A percentile compares a stretch with the other conserved stretches of the same genome.
Conservation (phyloP, 2,797 vertebrate genomes). For the Rallus crepitans region DNA sequence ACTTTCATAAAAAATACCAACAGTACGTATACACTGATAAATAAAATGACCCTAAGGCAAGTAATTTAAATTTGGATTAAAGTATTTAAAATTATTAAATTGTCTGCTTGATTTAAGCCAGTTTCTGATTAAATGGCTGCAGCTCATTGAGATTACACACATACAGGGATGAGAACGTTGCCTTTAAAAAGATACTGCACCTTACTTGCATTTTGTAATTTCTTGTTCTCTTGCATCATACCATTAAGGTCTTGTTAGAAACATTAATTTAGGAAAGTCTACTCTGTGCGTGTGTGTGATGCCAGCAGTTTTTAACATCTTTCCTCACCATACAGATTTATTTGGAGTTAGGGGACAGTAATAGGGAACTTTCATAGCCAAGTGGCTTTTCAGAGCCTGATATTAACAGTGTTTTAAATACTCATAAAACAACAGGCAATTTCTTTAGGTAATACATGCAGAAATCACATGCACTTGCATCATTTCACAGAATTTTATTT, state of each 20-base stretch:
- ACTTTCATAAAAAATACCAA: neutral
- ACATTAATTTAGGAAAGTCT: neutral
- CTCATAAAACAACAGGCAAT: neutral
- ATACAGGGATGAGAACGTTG: fast-evolving
- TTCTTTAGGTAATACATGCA: neutral
- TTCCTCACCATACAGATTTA: neutral
- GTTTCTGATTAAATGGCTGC: neutral
- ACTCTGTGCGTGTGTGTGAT: neutral
- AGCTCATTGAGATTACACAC: neutral
- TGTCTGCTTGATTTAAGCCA: neutral
- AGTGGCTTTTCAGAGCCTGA: neutral
- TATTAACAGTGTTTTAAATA: neutral
- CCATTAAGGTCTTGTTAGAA: neutral
- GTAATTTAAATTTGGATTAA: neutral
- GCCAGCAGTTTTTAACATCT: neutral
- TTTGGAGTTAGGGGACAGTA: neutral
- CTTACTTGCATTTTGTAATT: neutral
- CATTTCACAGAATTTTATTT: neutral
- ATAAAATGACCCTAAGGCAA: neutral
- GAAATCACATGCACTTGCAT: neutral
- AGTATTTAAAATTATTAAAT: neutral
- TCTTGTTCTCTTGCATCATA: neutral
- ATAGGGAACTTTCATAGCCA: neutral
- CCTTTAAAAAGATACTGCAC: neutral
- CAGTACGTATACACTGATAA: neutral